A percentile compares a stretch with the other conserved stretches of the same genome.
These are phyloP conservation scores for Anser cygnoides DNA, from an alignment of 2,113 vertebrate species.

Conservation along the genomic window DNA sequence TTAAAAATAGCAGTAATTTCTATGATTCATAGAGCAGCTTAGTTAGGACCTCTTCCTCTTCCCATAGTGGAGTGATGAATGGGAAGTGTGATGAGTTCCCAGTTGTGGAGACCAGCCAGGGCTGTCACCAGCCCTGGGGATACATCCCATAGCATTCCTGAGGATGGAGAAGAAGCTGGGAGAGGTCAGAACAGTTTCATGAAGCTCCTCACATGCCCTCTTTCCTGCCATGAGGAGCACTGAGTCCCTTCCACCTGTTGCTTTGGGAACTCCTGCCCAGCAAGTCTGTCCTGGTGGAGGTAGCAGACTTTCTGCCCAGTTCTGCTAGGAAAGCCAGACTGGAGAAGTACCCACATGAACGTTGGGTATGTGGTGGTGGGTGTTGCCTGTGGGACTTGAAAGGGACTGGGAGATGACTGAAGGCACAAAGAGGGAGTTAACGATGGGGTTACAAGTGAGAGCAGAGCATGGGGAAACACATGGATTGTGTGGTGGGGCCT, in stretches of 20 bases:
- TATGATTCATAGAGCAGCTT: not conserved
- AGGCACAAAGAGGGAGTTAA: not conserved
- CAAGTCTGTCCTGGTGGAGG: not conserved
- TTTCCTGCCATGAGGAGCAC: not conserved
- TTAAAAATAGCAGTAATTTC: not conserved
- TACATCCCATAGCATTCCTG: not conserved
- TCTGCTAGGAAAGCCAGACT: not conserved
- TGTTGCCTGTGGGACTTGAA: not conserved
- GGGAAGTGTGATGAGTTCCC: not conserved
- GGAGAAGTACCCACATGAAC: not conserved
- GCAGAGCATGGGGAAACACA: fast-evolving
- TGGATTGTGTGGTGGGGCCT: not conserved
- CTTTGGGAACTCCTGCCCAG: not conserved
- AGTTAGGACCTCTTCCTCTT: not conserved
- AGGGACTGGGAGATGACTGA: not conserved
- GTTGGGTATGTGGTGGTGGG: not conserved
- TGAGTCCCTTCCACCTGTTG: fast-evolving
- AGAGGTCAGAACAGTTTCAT: not conserved
- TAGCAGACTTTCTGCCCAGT: not conserved
- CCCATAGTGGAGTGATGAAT: fast-evolving
- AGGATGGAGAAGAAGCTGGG: not conserved
- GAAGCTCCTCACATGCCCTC: not conserved
- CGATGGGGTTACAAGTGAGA: fast-evolving
- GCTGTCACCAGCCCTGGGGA: not conserved
- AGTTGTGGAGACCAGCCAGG: not conserved